A percentile compares a stretch with the other conserved stretches of the same genome.
Conservation (phyloP, 2,797 vertebrate species). For the Pipistrellus pipistrellus region DNA sequence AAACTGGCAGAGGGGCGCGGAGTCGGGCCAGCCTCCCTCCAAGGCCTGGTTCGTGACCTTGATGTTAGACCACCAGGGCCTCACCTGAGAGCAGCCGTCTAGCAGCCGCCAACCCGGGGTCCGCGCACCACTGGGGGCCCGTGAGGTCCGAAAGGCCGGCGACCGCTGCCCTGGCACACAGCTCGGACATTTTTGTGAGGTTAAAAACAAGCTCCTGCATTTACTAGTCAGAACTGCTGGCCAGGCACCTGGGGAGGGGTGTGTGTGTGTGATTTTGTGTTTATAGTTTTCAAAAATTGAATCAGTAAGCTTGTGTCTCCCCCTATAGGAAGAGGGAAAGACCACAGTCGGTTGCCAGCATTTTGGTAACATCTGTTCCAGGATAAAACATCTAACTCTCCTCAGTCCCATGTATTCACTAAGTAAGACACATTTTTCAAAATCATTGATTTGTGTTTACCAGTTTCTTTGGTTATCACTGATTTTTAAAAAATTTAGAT, state of each 20-base stretch:
- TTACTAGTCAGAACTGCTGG: background rate
- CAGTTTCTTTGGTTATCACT: conserved; percentile 60
- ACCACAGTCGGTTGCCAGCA: conserved; percentile 60
- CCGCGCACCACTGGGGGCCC: background rate
- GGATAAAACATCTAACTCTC: conserved; percentile 64
- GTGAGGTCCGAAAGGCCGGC: too few species aligned
- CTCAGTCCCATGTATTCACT: conserved; percentile 52
- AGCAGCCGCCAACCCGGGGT: too few species aligned
- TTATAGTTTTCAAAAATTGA: conserved; percentile 58
- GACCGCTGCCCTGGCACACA: background rate
- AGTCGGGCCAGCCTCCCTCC: background rate
- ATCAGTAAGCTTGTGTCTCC: conserved; percentile 64
- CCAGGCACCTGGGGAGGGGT: background rate
- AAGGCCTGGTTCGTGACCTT: background rate
- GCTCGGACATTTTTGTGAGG: background rate
- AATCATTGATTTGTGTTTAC: conserved; percentile 63
- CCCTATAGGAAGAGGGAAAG: conserved; percentile 64
- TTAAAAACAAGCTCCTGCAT: background rate
- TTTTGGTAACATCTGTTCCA: conserved; percentile 70
- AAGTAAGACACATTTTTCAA: conserved; percentile 69
- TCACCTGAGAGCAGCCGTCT: background rate
- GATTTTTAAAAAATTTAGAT: conserved; percentile 13
- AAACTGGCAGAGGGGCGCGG: background rate
- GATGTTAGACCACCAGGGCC: background rate
- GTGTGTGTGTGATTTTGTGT: background rate